These are phyloP conservation scores for Sus scrofa DNA, from an alignment of 2,113 vertebrate genomes.

Conservation along the genomic window DNA sequence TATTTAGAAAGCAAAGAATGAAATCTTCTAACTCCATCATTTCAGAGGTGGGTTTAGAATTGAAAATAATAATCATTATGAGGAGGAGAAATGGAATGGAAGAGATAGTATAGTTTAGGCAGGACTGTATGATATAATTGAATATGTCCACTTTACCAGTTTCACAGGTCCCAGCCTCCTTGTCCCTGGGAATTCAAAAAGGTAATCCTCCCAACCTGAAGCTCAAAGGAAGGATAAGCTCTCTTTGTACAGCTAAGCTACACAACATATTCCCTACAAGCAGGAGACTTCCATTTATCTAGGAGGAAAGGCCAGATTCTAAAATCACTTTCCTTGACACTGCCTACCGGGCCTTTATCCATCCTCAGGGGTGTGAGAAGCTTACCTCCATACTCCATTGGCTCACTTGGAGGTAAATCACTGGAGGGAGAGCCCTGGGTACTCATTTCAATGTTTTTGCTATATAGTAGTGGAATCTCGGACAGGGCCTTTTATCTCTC, in stretches of 20 bases:
- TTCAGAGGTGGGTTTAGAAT: neutral
- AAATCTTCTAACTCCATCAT: neutral
- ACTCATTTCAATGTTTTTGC: neutral
- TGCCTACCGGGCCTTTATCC: neutral
- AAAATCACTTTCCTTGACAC: neutral
- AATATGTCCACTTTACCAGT: neutral
- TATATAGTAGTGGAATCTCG: neutral
- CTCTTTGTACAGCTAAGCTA: neutral
- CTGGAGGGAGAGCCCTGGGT: neutral
- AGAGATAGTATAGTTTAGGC: neutral
- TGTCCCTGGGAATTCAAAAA: neutral
- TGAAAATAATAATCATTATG: neutral
- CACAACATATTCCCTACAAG: neutral
- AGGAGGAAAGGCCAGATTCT: neutral
- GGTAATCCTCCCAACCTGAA: neutral
- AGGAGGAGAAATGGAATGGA: neutral
- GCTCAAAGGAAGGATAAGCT: neutral
- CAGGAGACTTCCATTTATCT: neutral
- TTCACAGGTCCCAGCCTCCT: neutral
- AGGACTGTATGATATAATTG: neutral
- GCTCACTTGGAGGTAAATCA: neutral
- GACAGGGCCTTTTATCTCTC: neutral
- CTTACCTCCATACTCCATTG: neutral
- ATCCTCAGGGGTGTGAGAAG: neutral
- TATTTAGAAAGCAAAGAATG: conserved; percentile 28